Evolutionary conservation across 2,888 invertebrate genomes (phyloP).

Genomic region (Phytoseiulus persimilis): DNA sequence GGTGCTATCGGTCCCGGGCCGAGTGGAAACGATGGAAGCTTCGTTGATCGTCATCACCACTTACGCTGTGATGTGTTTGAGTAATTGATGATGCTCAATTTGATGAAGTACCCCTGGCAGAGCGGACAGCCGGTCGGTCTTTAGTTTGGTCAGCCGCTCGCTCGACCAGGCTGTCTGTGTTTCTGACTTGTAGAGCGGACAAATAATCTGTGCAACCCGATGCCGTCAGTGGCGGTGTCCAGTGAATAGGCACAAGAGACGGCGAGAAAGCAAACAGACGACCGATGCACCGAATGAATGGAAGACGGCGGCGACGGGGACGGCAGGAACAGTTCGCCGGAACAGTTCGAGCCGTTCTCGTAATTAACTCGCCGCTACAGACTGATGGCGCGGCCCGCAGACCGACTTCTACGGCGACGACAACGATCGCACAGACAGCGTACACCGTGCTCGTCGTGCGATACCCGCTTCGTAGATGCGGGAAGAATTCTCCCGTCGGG

Average conservation of each 20-base stretch:
- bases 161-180: not conserved
- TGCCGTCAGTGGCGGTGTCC: not conserved
- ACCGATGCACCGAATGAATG: not conserved
- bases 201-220: not conserved
- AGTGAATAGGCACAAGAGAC: not conserved
- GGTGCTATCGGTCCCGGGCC: not conserved
- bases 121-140: not conserved
- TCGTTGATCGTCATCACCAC: not conserved
- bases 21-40: not conserved
- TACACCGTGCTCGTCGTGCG: not conserved
- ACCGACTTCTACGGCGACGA: not conserved
- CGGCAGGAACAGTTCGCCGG: not conserved
- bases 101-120: not conserved
- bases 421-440: not conserved
- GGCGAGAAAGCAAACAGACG: too few relatives aligned
- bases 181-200: too few relatives aligned
- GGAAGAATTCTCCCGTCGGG: not conserved
- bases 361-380: not conserved
- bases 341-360: not conserved
- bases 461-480: constrained; percentile 5
- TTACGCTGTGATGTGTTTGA: not conserved
- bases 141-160: not conserved
- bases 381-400: not conserved
- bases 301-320: not conserved
- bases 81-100: not conserved